Conservation (phyloP, 2,797 vertebrate genomes). For the Danio choprae region DNA sequence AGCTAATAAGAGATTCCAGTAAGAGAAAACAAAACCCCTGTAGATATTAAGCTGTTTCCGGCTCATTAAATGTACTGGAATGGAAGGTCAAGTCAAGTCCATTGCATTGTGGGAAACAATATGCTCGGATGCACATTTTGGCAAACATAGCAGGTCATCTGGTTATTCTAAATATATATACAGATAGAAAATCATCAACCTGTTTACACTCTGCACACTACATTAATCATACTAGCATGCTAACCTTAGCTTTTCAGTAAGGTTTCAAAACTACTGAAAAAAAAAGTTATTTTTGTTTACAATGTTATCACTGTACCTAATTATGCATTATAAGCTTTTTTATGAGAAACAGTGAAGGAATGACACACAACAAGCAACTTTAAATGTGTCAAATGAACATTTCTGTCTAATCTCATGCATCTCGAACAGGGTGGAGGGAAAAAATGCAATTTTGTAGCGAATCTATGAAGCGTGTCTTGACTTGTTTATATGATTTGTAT, state of each 20-base stretch:
- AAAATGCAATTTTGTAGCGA: conserved; percentile 28
- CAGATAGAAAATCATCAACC: neutral
- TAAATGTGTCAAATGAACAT: conserved; percentile 23
- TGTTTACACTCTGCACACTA: neutral
- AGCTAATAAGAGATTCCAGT: neutral
- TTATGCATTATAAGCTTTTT: conserved; percentile 19
- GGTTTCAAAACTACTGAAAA: neutral
- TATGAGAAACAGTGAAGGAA: neutral
- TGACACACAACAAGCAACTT: conserved; percentile 1
- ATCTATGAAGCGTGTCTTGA: conserved; percentile 12
- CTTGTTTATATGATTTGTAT: conserved; percentile 49
- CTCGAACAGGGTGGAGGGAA: neutral
- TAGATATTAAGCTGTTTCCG: neutral
- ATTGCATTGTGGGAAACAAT: conserved; percentile 4
- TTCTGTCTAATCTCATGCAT: conserved; percentile 7
- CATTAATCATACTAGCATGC: neutral
- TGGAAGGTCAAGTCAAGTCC: conserved; percentile 7
- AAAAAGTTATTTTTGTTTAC: neutral
- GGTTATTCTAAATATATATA: neutral
- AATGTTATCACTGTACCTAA: neutral
- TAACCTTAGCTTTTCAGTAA: neutral
- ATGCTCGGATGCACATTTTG: conserved; percentile 5
- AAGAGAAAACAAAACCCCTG: neutral
- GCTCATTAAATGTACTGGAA: conserved; percentile 7
- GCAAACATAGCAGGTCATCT: neutral